A percentile compares a stretch with the other conserved stretches of the same genome.
Evolutionary conservation across 2,113 vertebrate species (phyloP).

Genomic region (Nothocercus nigrocapillus): DNA sequence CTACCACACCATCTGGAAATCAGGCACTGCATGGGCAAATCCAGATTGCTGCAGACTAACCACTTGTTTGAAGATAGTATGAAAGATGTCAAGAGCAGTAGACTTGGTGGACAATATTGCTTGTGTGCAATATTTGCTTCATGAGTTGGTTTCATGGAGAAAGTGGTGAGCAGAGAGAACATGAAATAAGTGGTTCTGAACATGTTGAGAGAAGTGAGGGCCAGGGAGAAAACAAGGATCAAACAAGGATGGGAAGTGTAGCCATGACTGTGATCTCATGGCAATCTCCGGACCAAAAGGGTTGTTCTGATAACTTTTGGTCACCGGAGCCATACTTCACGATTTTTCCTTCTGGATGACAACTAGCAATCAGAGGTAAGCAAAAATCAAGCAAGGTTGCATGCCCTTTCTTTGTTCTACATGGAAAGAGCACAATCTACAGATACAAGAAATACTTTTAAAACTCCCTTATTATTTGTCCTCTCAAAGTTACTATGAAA

Average conservation of each 20-base stretch:
- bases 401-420: not conserved
- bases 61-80: not conserved
- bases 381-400: not conserved
- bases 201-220: not conserved
- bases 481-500: not conserved
- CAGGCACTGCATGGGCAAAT: not conserved
- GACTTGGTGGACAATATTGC: not conserved
- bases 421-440: not conserved
- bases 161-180: not conserved
- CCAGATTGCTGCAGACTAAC: not conserved
- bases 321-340: not conserved
- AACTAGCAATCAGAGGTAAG: not conserved
- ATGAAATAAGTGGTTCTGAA: not conserved
- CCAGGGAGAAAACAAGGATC: not conserved
- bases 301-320: not conserved
- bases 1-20: not conserved
- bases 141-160: not conserved
- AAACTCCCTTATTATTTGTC: not conserved
- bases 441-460: not conserved
- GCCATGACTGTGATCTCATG: not conserved
- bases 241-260: not conserved
- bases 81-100: not conserved
- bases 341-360: not conserved
- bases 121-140: not conserved
- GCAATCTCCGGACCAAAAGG: not conserved